Evolutionary conservation across 2,888 invertebrate genomes (phyloP), one percentile per base, ranked within the genome.

Genomic region (Machimus atricapillus): DNA sequence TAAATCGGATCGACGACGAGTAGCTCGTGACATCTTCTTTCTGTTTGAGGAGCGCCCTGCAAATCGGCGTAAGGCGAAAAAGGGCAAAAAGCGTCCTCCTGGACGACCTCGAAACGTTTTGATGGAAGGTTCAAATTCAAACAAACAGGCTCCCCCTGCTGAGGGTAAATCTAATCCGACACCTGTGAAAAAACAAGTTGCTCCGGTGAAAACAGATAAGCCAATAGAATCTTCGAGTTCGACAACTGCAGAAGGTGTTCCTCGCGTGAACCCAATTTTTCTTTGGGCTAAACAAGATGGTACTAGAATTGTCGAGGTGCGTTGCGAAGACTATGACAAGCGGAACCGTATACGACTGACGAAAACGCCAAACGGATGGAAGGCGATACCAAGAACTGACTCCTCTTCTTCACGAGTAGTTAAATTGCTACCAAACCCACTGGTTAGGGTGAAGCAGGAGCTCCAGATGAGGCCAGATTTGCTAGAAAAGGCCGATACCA

Each of bases 291-390:
- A 96, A 91, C 96, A 96, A 92, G 95, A 95, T 90, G 96, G 96
- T 93, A 96, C 96, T 89, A 94, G 95, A 91, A 96, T 97, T 92
- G 95, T 96, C 91, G 96, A 96, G 93, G 97, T 97, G 90, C 95
- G 95, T 92, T 97, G 97, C 93, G 97, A 97, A 93, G 97, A 97
- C 92, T 97, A 97, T 94, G 97, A 97, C 93, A 95, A 96, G 92
- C 94, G 96, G 88, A 97, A 97, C 93, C 96, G 97, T 88, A 96
- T 97, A 90, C 95, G 96, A 90, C 93, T 97, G 91, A 96, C 96
- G 89, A 97, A 97, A 91, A 97, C 97, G 31, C 94, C 96, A 74
- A 94, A 94, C 91, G 97, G 97, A 90, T 97, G 97, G 97, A 95
- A 96, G 88, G 96, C 96, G 87, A 96, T 96, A 93, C 97, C 97